Evolutionary conservation across 2,888 invertebrate genomes (phyloP), one percentile per base, ranked within the genome.

Genomic region (Iselma pallidipennis): DNA sequence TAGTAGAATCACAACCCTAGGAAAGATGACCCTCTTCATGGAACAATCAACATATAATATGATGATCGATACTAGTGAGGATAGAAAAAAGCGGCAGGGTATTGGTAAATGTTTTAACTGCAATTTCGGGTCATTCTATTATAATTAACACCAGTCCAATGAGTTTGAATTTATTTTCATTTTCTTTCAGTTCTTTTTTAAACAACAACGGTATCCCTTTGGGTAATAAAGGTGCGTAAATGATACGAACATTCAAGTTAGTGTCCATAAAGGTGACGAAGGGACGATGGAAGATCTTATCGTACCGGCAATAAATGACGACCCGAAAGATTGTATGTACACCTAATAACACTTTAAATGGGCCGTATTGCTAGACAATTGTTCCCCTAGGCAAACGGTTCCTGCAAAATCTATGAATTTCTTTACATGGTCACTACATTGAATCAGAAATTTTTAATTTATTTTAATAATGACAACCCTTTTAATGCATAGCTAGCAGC

Each of bases 341-440:
- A 71, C 74, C 74, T 75, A 76, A 76, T 77, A 76, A 75, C 74
- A 71, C 69, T 74, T 77, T 76, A 76, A 77, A 77, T 76, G 76
- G 73, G 67, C 74, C 74, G 71, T 73, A 66, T 51, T 37, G 37
- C 53, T 70, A 66, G 64, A 64, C 68, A 70, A 74, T 74, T 74
- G 74, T 76, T 74, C 70, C 68, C 66, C 51, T n/a, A 61, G 67
- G 57, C 66, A 70, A 74, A 66, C 62, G 67, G 66, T 69, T 63
- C 63, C 57, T 57, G 66, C 65, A 57, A 59, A 58, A 59, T 54
- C 54, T 29, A 26, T 7, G 31, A 54, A 28, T 37, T 57, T 57
- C 55, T 59, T 52, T 37, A 54, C 56, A 61, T 49, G 59, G 67
- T 65, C 61, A 61, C 53, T 59, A 62, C 60, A 63, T 67, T 67